These are phyloP conservation scores for Caenorhabditis sp. DNA, from an alignment of 2,888 invertebrate species.

Conservation along the genomic window DNA sequence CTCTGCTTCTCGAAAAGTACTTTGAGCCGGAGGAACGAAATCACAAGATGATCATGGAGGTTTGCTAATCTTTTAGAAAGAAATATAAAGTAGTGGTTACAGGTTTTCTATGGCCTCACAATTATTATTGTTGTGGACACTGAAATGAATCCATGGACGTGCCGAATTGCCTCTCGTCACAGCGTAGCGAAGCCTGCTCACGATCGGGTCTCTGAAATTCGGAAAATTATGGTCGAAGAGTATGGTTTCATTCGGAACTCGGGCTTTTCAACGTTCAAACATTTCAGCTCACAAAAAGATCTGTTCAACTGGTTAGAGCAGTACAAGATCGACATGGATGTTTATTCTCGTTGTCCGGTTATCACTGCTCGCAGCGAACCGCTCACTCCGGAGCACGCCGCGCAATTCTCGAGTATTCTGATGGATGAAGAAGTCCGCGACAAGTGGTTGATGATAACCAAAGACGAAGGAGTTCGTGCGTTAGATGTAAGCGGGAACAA, in stretches of 20 bases:
- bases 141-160: slow-evolving; percentile 29
- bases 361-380: background rate
- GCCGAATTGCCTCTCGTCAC: background rate
- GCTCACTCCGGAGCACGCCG: background rate
- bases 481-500: slow-evolving; percentile 42
- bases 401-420: background rate
- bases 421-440: slow-evolving; percentile 17
- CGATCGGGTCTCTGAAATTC: background rate
- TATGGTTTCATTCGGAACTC: background rate
- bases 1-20: background rate
- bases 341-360: slow-evolving; percentile 22
- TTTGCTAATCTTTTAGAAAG: background rate
- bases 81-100: slow-evolving; percentile 3
- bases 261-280: background rate
- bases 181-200: background rate
- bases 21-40: background rate
- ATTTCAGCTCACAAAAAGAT: slow-evolving; percentile 15
- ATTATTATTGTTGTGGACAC: slow-evolving; percentile 24
- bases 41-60: background rate
- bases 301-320: slow-evolving; percentile 5
- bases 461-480: slow-evolving; percentile 36
- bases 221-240: slow-evolving; percentile 23
- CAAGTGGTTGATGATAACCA: slow-evolving; percentile 11
- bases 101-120: slow-evolving; percentile 9
- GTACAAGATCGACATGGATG: slow-evolving; percentile 26